Base-by-base conservation (phyloP, 2,113 vertebrate species). In the Heterotilapia buettikoferi region DNA sequence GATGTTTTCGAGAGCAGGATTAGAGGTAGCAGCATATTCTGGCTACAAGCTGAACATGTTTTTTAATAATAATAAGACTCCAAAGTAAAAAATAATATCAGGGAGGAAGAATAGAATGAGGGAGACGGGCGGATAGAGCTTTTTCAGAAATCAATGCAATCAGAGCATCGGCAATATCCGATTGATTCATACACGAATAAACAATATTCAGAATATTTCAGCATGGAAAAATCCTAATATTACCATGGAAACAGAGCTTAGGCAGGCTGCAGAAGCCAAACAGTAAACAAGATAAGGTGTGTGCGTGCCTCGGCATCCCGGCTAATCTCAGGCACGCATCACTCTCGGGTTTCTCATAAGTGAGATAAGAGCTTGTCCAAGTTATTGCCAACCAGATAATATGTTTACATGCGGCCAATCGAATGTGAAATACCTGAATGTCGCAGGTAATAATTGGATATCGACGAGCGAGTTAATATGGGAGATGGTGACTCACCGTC, bases 181-280 rank as follows among this genome's bases (percentile, higher is more conserved):
- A 94, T 92, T 88, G 87, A 93, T 91, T 93, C 66, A 81, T 14
- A 57, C 86, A 10, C 59, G 26, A 88, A 87, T 87, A 84, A 88
- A 71, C 82, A 92, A 90, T 79, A 83, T 89, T 86, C 73, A 63
- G 76, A 88, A 82, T 88, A 63, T 89, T 61, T 90, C 81, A 52
- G 40, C 81, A 9, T 50, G 83, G 29, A 79, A 43, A 86, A 85
- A 89, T 93, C 82, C 86, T 88, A 73, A 84, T 83, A 79, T 93
- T 71, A n/a, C 91, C 93, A 91, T 93, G 88, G 93, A 73, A 92
- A 94, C 89, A 66, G 89, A 85, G 87, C 79, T 36, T 13, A 21
- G 86, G 86, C 76, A 86, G 86, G 26, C 54, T 19, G 88, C 80
- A 53, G 47, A 82, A 38, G 33, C 76, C 43, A 36, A 53, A 53